Percentiles rank a stretch among this genome's conserved stretches.
Evolutionary conservation across 1,140 invertebrate genomes (phyloP).

Genomic region (Leptoteleia sp.): DNA sequence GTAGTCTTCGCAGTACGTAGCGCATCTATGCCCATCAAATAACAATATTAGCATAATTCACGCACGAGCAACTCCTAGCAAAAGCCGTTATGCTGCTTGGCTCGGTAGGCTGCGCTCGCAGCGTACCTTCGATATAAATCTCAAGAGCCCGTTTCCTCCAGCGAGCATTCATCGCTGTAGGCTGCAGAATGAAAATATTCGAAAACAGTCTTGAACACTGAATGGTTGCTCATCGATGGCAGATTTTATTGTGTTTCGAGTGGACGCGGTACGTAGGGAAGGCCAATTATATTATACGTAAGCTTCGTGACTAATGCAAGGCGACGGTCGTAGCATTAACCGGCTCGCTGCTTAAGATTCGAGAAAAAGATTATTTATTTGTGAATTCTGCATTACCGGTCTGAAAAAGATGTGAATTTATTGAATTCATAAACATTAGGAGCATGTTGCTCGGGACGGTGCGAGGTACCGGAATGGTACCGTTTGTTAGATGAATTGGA

Average conservation of each 20-base stretch:
- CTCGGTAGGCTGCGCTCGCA: conserved; percentile 55
- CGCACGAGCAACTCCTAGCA: conserved; percentile 65
- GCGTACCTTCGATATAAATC: conserved; percentile 72
- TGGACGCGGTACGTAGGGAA: conserved; percentile 53
- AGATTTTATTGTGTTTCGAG: conserved; percentile 70
- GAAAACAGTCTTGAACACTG: conserved; percentile 73
- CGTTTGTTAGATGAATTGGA: too few species aligned
- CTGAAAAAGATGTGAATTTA: not conserved
- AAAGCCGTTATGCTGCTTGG: conserved; percentile 67
- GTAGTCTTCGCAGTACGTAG: conserved; percentile 31
- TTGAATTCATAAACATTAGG: not conserved
- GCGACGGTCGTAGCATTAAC: conserved; percentile 28
- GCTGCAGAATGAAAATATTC: conserved; percentile 72
- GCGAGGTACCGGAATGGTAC: too few species aligned
- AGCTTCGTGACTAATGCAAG: conserved; percentile 64
- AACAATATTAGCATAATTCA: conserved; percentile 73
- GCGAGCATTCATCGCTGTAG: conserved; percentile 67
- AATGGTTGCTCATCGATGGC: conserved; percentile 69
- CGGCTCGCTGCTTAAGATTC: conserved; percentile 8
- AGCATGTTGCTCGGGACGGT: too few species aligned
- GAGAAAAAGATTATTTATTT: conserved; percentile 38
- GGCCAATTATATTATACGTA: conserved; percentile 69
- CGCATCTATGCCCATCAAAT: conserved; percentile 61
- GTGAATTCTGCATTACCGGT: conserved; percentile 4
- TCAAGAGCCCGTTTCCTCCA: conserved; percentile 72